A percentile compares a stretch with the other conserved stretches of the same genome.
These are phyloP conservation scores for Drosophila carrolli DNA, from an alignment of 1,140 invertebrate genomes.

Conservation along the genomic window DNA sequence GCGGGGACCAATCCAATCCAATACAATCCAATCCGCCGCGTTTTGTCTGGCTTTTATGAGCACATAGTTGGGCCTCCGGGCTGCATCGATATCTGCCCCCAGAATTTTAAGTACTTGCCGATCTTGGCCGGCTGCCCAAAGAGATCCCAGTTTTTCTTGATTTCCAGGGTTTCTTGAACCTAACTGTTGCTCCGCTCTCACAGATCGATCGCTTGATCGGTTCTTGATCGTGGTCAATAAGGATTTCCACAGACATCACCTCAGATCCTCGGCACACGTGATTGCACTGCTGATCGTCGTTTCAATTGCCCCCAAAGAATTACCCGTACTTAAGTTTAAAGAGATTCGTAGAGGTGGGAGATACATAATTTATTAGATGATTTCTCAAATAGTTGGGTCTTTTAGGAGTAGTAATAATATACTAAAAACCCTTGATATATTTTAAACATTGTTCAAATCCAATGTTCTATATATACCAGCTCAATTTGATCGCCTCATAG, in stretches of 20 bases:
- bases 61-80: conserved; percentile 23
- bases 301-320: background rate
- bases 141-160: conserved; percentile 5
- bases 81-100: conserved; percentile 59
- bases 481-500: background rate
- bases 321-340: background rate
- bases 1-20: conserved; percentile 3
- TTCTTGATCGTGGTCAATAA: background rate
- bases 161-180: conserved; percentile 29
- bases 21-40: conserved; percentile 24
- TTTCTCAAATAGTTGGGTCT: background rate
- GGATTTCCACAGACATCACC: conserved; percentile 17
- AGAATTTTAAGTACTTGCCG: conserved; percentile 72
- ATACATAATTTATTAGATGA: too few species aligned
- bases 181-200: conserved; percentile 14
- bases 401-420: too few species aligned
- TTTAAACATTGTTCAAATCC: too few species aligned
- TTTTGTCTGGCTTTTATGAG: conserved; percentile 38
- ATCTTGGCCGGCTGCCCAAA: conserved; percentile 48
- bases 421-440: too few species aligned
- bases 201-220: conserved; percentile 13
- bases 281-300: conserved; percentile 24
- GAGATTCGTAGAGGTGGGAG: background rate
- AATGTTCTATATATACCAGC: too few species aligned
- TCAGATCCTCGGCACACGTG: conserved; percentile 21